Evolutionary conservation across 2,797 vertebrate genomes (phyloP).

Genomic region (Lindbergichthys nudifrons): DNA sequence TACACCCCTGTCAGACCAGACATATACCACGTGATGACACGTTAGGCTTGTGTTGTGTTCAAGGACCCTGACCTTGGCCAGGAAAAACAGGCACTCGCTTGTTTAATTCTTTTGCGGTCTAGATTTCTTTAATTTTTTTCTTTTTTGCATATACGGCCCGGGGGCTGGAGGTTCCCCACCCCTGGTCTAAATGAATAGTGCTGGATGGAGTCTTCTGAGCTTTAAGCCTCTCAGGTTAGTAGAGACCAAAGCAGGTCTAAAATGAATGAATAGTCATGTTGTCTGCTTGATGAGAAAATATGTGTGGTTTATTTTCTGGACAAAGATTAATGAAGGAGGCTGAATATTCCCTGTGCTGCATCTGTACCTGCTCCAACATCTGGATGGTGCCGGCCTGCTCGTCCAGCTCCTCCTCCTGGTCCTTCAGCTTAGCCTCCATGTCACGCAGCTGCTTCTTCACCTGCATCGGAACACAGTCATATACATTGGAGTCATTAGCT

Average conservation of each 20-base stretch:
- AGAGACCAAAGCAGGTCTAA: not conserved
- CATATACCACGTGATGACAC: too few relatives aligned
- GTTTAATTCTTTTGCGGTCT: too few relatives aligned
- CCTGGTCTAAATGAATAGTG: too few relatives aligned
- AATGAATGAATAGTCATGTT: too few relatives aligned
- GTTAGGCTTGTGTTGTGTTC: too few relatives aligned
- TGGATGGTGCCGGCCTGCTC: constrained; percentile 98
- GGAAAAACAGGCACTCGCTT: too few relatives aligned
- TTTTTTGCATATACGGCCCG: too few relatives aligned
- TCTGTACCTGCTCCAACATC: constrained; percentile 96
- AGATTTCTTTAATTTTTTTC: too few relatives aligned
- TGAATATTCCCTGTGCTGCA: not conserved
- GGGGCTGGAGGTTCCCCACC: too few relatives aligned
- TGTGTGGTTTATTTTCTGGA: not conserved
- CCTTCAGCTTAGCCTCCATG: constrained; percentile 95
- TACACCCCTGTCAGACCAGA: too few relatives aligned
- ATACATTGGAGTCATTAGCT: not conserved
- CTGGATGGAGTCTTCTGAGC: too few relatives aligned
- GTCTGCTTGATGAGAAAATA: not conserved
- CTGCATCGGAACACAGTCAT: constrained; percentile 25
- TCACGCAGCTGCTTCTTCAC: constrained; percentile 93
- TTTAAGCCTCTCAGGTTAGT: not conserved
- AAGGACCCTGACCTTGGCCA: too few relatives aligned
- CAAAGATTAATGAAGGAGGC: not conserved
- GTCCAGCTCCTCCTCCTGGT: constrained; percentile 98